Percentiles rank a stretch among this genome's conserved stretches.
Evolutionary conservation across 2,113 vertebrate genomes (phyloP).

Genomic region (Pontoporia blainvillei): DNA sequence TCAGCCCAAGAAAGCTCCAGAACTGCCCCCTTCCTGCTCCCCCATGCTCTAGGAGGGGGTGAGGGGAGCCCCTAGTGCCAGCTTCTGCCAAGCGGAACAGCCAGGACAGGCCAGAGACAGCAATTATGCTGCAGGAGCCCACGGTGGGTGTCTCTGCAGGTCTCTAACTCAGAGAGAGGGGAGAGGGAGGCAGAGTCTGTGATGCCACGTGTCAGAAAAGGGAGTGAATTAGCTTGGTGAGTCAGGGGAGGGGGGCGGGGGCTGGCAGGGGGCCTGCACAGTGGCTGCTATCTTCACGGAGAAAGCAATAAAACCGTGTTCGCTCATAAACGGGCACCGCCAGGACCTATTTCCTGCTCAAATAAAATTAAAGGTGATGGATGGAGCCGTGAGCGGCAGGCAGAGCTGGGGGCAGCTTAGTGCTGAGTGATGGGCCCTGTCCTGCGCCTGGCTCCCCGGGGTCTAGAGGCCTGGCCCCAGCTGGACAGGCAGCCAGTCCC

Average conservation of each 20-base stretch:
- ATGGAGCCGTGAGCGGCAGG: slow-evolving; percentile 34
- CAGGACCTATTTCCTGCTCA: slow-evolving; percentile 72
- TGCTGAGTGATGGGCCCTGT: slow-evolving; percentile 65
- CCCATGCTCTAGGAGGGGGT: background rate
- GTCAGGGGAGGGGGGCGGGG: slow-evolving; percentile 37
- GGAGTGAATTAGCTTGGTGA: slow-evolving; percentile 66
- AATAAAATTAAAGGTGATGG: slow-evolving; percentile 69
- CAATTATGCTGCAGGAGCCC: background rate
- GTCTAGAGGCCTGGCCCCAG: slow-evolving; percentile 21
- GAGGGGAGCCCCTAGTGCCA: background rate
- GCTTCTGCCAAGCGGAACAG: background rate
- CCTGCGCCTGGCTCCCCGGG: slow-evolving; percentile 53
- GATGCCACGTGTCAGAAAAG: slow-evolving; percentile 65
- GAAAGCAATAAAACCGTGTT: slow-evolving; percentile 64
- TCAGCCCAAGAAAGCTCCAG: background rate
- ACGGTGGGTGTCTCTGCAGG: background rate
- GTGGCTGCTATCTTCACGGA: slow-evolving; percentile 69
- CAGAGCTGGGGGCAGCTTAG: slow-evolving; percentile 57
- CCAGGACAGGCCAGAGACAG: background rate
- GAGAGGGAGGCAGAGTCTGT: background rate
- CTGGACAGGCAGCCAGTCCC: background rate
- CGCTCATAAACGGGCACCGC: slow-evolving; percentile 66
- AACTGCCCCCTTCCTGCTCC: background rate
- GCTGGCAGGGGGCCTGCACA: slow-evolving; percentile 44
- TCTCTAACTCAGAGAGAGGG: slow-evolving; percentile 20